Evolutionary conservation across 2,113 vertebrate species (phyloP), one percentile per base, ranked within the genome.

Genomic region (Lipophrys pholis): DNA sequence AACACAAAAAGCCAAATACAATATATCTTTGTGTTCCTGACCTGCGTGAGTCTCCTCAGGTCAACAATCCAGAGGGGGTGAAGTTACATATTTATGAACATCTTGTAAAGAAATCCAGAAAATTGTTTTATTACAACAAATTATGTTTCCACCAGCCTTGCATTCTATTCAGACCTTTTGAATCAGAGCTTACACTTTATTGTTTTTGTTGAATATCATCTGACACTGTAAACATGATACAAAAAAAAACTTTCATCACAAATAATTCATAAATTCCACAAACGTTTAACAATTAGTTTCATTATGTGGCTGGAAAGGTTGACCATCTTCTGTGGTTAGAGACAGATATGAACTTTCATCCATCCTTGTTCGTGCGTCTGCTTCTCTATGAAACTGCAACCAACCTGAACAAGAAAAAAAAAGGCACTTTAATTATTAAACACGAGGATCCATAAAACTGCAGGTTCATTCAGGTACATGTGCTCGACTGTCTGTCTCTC

Each of bases 201-300:
- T n/a, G n/a, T n/a, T n/a, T n/a, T n/a, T n/a, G n/a, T n/a, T 75
- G 42, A 35, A 79, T 61, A 69, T 15, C 42, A 80, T n/a, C n/a
- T 59, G 36, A 76, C 17, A 70, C n/a, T 36, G 5, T 36, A 40
- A 30, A 79, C 16, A 56, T 3, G 5, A 8, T 0, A n/a, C 1
- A 6, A 2, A 46, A 71, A 64, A 50, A 38, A 63, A 69, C 40
- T n/a, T 8, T 72, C 64, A 7, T 55, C 16, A 16, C 15, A 56
- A 2, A 45, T 14, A 17, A 3, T 39, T 42, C 1, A 46, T 6
- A 61, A 30, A 51, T 35, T 0, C 5, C 5, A 54, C 49, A 38
- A 16, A 54, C 48, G 11, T 7, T 48, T 89, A 94, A 80, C 92
- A 93, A 41, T 62, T 85, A n/a, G 88, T 90, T 87, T 93, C 95